phyloP scores from a whole-genome alignment of 2,113 vertebrate species.

The Chlorodrepanis virens region DNA sequence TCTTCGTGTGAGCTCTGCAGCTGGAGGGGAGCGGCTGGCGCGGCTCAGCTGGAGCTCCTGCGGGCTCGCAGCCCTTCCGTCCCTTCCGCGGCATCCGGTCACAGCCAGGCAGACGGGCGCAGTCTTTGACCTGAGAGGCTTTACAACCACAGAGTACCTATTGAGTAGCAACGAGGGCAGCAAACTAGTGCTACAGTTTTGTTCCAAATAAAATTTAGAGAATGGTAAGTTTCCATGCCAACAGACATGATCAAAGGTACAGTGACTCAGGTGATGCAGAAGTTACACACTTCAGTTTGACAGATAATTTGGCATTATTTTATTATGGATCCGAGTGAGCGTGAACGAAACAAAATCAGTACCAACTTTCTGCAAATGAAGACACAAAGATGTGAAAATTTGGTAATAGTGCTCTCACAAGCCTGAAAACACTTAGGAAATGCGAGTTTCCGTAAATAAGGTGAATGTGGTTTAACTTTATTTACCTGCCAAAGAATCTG shows the following conservation, averaged over 20 bases:
- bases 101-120: neutral
- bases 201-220: slow-evolving; percentile 8
- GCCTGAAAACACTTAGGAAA: slow-evolving; percentile 63
- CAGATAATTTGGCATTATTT: slow-evolving; percentile 75
- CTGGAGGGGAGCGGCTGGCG: neutral
- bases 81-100: neutral
- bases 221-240: slow-evolving; percentile 24
- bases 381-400: slow-evolving; percentile 60
- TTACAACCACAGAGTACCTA: slow-evolving; percentile 44
- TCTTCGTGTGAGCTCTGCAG: neutral
- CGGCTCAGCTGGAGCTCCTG: neutral
- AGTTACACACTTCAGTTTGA: slow-evolving; percentile 66
- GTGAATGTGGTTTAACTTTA: slow-evolving; percentile 61
- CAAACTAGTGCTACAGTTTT: slow-evolving; percentile 38
- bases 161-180: neutral
- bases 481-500: slow-evolving; percentile 64
- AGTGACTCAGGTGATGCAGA: slow-evolving; percentile 27
- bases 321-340: slow-evolving; percentile 70
- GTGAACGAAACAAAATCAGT: slow-evolving; percentile 69
- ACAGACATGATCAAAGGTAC: slow-evolving; percentile 51
- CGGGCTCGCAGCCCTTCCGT: neutral
- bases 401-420: slow-evolving; percentile 65
- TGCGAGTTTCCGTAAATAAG: slow-evolving; percentile 58
- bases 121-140: slow-evolving; percentile 51
- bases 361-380: slow-evolving; percentile 70